Base-by-base conservation (phyloP, 2,113 vertebrate genomes). In the Martes martes region DNA sequence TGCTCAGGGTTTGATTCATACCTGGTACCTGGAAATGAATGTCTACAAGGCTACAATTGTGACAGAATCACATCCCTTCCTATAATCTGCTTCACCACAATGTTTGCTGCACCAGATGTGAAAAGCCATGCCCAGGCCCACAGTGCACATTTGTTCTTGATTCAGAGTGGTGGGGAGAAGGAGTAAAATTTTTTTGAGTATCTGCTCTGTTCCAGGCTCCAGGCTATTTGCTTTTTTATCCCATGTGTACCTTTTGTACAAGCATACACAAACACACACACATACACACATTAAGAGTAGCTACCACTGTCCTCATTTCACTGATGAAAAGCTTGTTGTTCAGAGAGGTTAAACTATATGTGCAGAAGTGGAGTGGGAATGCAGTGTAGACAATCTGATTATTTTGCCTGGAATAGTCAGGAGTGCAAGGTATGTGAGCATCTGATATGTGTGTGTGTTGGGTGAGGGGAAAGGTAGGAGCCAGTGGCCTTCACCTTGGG, bases 351-450 rank as follows among this genome's bases (percentile, higher is more conserved):
- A 69, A 94, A 21, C 9, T 14, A 36, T 1, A 4, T 50, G 52
- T 33, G 33, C 76, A 36, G 59, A 26, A 31, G 28, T 26, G 59
- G 18, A 50, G n/a, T 33, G 61, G 67, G 67, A 86, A 14, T 6
- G 1, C n/a, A 33, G 0, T 14, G 11, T 1, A 65, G 57, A n/a
- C 5, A 11, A 8, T 3, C 15, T 69, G 73, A 36, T 63, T 33
- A 31, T 19, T 23, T 63, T 79, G 42, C 24, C 28, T 0, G 1
- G 21, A 71, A 15, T 18, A 31, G 19, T 50, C 57, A 26, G 45
- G 13, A 42, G 52, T 26, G 42, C 31, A 31, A 6, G 2, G 52
- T 1, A 1, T 14, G 19, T 28, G 67, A 84, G 23, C 42, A n/a
- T 61, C 15, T 71, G 33, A 16, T 18, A 16, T 18, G 36, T 2